Evolutionary conservation across 2,797 vertebrate species (phyloP), one percentile per base, ranked within the genome.

Genomic region (Tauraco hartlaubi): DNA sequence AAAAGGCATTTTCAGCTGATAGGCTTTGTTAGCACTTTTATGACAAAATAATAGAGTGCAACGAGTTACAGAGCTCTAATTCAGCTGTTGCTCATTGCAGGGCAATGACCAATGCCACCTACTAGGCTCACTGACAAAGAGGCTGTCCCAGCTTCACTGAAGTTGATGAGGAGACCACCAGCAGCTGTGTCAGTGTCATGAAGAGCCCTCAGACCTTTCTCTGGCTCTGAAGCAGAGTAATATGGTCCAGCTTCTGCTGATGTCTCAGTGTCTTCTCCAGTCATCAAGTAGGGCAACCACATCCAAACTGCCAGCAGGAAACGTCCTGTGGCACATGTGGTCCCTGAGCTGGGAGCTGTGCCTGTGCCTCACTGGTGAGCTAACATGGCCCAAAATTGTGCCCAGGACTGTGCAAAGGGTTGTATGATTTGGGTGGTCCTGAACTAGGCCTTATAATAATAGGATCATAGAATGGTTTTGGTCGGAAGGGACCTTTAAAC

Each of bases 341-440:
- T 66, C 28, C 23, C 35, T 43, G 31, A 28, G 41, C 26, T 61
- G 19, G 35, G 49, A 74, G 23, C 26, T 37, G 20, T 13, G 20
- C 14, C 15, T 0, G 0, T 0, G 2, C 16, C 22, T 51, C 2
- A 1, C 19, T 7, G 11, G 1, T 5, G 4, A 56, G 14, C 5
- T n/a, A 59, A 9, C 2, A 2, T 11, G 11, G n/a, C 31, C 28
- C 1, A 2, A 66, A 54, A 11, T n/a, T 33, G 15, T 29, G 25
- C 5, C 22, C 19, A 41, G 68, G 13, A 52, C 37, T 52, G 41
- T 46, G 56, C 0, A 6, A 55, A 43, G 9, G 12, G 8, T 51
- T 59, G 12, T 59, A 41, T 7, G 22, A 23, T 64, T 54, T 46
- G 11, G 15, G n/a, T 28, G 46, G 28, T 61, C 7, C 46, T 76